phyloP scores from a whole-genome alignment of 1,140 invertebrate genomes.

The Drosophila mauritiana region DNA sequence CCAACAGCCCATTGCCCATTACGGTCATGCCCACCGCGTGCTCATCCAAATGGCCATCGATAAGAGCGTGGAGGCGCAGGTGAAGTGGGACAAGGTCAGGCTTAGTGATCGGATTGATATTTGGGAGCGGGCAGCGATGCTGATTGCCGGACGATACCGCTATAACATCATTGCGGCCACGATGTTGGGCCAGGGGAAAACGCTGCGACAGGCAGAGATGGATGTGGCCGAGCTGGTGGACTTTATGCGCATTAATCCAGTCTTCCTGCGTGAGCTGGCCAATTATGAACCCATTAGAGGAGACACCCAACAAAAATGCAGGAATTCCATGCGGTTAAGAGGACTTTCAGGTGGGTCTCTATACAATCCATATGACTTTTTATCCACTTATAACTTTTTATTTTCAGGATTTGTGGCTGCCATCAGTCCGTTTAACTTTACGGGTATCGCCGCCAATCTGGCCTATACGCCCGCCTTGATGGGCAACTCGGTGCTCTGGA shows the following conservation, averaged over 20 bases:
- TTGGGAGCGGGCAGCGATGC: slow-evolving; percentile 93
- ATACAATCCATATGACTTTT: not conserved
- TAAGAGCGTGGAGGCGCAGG: slow-evolving; percentile 89
- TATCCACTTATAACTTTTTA: not conserved
- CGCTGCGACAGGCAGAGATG: slow-evolving; percentile 97
- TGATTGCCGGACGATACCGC: slow-evolving; percentile 94
- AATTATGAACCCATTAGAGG: slow-evolving; percentile 95
- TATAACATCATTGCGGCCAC: slow-evolving; percentile 96
- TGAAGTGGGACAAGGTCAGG: slow-evolving; percentile 93
- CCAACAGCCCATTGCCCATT: slow-evolving; percentile 45
- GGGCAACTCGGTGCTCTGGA: slow-evolving; percentile 99
- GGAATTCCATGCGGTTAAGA: slow-evolving; percentile 93
- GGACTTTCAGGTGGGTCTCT: slow-evolving; percentile 84
- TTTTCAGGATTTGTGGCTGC: slow-evolving; percentile 98
- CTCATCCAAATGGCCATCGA: slow-evolving; percentile 94
- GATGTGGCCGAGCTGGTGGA: slow-evolving; percentile 98
- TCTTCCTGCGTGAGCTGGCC: slow-evolving; percentile 89
- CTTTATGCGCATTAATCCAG: slow-evolving; percentile 97
- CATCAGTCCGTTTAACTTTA: slow-evolving; percentile 99
- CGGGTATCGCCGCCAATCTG: slow-evolving; percentile 98
- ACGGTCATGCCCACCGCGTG: slow-evolving; percentile 90
- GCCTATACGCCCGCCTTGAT: slow-evolving; percentile 97
- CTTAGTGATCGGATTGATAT: slow-evolving; percentile 91
- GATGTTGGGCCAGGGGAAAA: slow-evolving; percentile 99
- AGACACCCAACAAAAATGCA: slow-evolving; percentile 86